Conservation (phyloP, 2,888 invertebrate species). For the Rhodophaea formosa region DNA sequence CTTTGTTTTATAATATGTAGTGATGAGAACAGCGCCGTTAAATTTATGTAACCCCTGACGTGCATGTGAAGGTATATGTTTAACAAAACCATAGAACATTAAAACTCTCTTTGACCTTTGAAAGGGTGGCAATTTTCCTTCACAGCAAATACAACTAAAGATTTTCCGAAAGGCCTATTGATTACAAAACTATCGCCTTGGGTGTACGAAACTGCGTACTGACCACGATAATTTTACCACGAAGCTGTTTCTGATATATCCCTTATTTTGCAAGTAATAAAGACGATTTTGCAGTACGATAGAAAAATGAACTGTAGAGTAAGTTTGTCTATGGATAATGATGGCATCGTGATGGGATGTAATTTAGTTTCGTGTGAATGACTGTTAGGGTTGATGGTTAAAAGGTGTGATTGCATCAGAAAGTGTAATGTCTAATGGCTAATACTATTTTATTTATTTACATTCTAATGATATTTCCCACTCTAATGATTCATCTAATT, state of each 20-base stretch:
- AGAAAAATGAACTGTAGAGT: neutral
- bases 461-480: neutral
- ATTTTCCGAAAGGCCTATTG: conserved; percentile 13
- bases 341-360: conserved; percentile 15
- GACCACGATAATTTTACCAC: neutral
- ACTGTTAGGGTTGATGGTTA: conserved; percentile 13
- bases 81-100: neutral
- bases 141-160: neutral
- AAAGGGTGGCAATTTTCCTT: conserved; percentile 20
- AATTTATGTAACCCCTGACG: no score
- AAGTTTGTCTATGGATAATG: conserved; percentile 15
- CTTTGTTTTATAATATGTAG: no score
- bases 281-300: conserved; percentile 5
- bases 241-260: neutral
- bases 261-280: neutral
- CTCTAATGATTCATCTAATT: no score
- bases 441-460: conserved; percentile 21
- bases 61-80: no score
- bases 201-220: conserved; percentile 16
- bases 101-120: neutral
- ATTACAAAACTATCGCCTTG: conserved; percentile 21
- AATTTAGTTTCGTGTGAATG: conserved; percentile 17
- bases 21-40: no score
- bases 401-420: conserved; percentile 13
- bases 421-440: conserved; percentile 4